These are phyloP conservation scores for Dicrurus megarhynchus DNA, from an alignment of 2,113 vertebrate species.

Conservation along the genomic window DNA sequence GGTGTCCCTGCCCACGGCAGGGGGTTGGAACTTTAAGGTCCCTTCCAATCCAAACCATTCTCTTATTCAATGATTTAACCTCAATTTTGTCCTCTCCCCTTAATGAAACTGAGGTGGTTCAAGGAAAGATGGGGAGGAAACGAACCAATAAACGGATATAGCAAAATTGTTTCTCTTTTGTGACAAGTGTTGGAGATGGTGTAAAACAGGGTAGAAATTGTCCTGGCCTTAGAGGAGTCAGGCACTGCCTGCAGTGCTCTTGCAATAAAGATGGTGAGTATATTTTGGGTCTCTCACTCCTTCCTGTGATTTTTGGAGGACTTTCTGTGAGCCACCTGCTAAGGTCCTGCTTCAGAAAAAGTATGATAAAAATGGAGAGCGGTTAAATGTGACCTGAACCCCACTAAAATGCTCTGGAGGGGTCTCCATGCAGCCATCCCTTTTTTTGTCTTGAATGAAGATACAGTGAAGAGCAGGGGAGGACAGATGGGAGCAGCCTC, in stretches of 20 bases:
- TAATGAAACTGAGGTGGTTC: not conserved
- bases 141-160: not conserved
- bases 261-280: not conserved
- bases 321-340: not conserved
- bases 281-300: not conserved
- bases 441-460: not conserved
- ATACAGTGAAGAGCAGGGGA: not conserved
- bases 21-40: not conserved
- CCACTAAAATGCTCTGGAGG: not conserved
- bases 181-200: not conserved
- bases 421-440: accelerated
- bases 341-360: not conserved
- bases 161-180: not conserved
- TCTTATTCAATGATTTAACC: not conserved
- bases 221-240: not conserved
- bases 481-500: not conserved
- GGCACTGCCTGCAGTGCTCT: not conserved
- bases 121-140: not conserved
- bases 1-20: not conserved
- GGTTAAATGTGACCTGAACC: not conserved
- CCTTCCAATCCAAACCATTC: not conserved
- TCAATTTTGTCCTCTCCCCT: not conserved
- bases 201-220: not conserved
- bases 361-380: not conserved
- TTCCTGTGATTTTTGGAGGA: not conserved